Conservation (phyloP, 2,113 vertebrate species). For the Globicephala melas region DNA sequence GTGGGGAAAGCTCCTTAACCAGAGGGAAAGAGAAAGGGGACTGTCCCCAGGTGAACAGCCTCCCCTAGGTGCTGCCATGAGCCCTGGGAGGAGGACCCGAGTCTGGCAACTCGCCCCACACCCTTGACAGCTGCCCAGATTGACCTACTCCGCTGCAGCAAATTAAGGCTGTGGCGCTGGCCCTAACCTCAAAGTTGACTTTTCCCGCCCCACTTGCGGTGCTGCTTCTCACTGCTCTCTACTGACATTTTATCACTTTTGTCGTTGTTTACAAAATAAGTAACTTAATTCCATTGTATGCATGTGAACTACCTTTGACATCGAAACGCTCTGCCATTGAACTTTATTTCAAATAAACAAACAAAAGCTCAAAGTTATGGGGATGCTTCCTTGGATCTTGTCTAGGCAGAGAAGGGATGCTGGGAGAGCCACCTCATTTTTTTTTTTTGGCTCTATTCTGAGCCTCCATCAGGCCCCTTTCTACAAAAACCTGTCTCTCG, state of each 20-base stretch:
- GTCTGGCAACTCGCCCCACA: neutral
- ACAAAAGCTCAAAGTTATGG: neutral
- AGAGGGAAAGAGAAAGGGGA: neutral
- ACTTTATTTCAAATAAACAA: neutral
- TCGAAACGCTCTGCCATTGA: neutral
- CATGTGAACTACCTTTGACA: neutral
- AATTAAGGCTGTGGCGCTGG: neutral
- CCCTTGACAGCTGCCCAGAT: accelerated
- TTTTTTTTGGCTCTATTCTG: accelerated
- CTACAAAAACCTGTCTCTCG: neutral
- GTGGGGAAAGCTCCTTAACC: neutral
- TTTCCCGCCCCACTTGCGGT: accelerated
- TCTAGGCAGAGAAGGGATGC: neutral
- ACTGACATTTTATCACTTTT: neutral
- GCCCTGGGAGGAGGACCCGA: neutral
- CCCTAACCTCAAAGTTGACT: neutral
- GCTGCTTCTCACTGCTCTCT: neutral
- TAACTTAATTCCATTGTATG: neutral
- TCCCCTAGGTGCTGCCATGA: neutral
- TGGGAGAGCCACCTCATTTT: neutral
- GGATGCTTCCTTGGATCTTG: neutral
- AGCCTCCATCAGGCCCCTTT: neutral
- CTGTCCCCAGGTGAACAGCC: accelerated
- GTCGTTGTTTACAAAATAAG: neutral
- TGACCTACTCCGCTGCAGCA: accelerated